Evolutionary conservation across 2,888 invertebrate species (phyloP), one percentile per base, ranked within the genome.

Genomic region (Minunthozetes semirufus): DNA sequence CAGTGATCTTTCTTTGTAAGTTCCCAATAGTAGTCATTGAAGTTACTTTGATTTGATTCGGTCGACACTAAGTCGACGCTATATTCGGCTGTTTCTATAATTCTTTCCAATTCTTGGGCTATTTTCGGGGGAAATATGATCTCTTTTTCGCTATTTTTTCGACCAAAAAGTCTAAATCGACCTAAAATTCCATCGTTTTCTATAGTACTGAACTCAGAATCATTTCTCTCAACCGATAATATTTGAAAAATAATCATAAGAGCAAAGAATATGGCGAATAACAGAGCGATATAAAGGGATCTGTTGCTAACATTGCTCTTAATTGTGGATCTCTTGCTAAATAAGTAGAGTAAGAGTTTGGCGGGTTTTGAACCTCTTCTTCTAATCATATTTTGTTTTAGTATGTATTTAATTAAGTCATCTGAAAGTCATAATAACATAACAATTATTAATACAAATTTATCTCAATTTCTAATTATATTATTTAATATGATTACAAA

Each of bases 1-100:
- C 83, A 83, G 76, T 77, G 50, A 73, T 78, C 78, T 15, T 22
- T 53, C 8, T 46, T 72, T 78, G 66, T 78, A 77, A 46, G 48
- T 25, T 46, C 46, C 11, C 25, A 46, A n/a, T 48, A 15, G 19
- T 46, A 25, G 8, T 73, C 72, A 19, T 76, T 77, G 22, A 76
- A 61, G 48, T 48, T 22, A 70, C 70, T 70, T 70, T 48, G 42
- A 70, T 70, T 70, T 70, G 70, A 25, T 70, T 70, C 42, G 8
- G 3, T 70, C 38, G 46, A 22, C 9, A 48, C 46, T 3, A 70
- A 48, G 9, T 70, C 46, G 8, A 48, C 15, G 22, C 70, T 70
- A 48, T 70, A 70, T 48, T 70, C 66, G 4, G 63, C 15, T 17
- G 19, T 2, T 0, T 48, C 70, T 70, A 70, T n/a, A 2, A 70